These are phyloP conservation scores for Melinaea marsaeus DNA, from an alignment of 2,888 invertebrate species.

Conservation along the genomic window DNA sequence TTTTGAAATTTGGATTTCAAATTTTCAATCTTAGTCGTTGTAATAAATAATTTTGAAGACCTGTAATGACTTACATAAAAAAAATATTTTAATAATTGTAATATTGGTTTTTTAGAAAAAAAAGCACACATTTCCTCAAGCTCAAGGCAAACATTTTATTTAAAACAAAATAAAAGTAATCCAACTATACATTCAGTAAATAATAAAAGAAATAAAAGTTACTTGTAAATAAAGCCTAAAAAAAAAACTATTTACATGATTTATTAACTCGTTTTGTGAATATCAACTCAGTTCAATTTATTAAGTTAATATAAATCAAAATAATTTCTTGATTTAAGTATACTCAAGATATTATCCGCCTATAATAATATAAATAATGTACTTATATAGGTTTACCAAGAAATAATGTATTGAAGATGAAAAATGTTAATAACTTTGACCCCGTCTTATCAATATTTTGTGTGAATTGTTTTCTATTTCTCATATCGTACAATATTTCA, in stretches of 20 bases:
- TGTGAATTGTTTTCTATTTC: no score
- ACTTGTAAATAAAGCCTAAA: conserved; percentile 63
- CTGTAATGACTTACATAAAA: background rate
- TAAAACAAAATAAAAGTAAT: conserved; percentile 40
- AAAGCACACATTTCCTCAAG: conserved; percentile 27
- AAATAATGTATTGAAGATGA: background rate
- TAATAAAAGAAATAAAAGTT: conserved; percentile 61
- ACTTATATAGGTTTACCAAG: background rate
- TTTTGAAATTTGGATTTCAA: no score
- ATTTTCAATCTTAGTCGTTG: no score
- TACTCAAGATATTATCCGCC: background rate
- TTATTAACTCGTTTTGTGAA: conserved; percentile 28
- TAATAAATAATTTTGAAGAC: background rate
- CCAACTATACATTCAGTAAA: conserved; percentile 66
- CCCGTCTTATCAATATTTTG: background rate
- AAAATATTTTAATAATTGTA: background rate
- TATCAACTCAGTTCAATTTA: background rate
- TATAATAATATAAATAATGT: background rate
- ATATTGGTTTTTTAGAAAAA: conserved; percentile 7
- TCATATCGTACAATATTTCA: no score
- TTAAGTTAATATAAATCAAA: conserved; percentile 1
- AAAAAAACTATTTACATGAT: conserved; percentile 67
- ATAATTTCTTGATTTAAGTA: background rate
- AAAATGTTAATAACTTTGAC: background rate
- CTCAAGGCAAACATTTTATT: conserved; percentile 40